phyloP scores from a whole-genome alignment of 2,113 vertebrate species.

The Brachirus orientalis region DNA sequence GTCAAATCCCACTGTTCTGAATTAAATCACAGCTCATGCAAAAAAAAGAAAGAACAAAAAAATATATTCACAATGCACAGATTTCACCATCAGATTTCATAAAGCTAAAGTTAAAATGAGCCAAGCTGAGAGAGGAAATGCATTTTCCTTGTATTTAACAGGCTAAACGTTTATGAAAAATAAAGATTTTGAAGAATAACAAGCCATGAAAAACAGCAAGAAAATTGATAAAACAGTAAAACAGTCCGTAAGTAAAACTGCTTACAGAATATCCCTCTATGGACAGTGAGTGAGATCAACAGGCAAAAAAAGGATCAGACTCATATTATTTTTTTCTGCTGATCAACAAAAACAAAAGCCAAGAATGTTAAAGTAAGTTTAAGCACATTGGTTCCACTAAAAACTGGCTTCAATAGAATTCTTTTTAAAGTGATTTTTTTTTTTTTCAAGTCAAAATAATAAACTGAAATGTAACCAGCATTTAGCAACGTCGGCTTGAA shows the following conservation, averaged over 20 bases:
- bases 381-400: too few species aligned
- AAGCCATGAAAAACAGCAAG: too few species aligned
- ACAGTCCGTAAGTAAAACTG: background rate
- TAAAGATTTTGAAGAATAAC: background rate
- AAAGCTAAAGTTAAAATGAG: slow-evolving; percentile 58
- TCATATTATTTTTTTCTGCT: background rate
- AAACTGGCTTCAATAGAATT: too few species aligned
- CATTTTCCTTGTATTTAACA: slow-evolving; percentile 28
- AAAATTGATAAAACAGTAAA: too few species aligned
- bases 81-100: slow-evolving; percentile 52
- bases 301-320: background rate
- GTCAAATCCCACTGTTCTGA: slow-evolving; percentile 58
- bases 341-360: background rate
- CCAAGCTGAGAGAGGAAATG: slow-evolving; percentile 22
- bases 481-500: too few species aligned
- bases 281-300: background rate
- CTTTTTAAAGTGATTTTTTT: too few species aligned
- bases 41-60: slow-evolving; percentile 26
- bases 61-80: slow-evolving; percentile 33
- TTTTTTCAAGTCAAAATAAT: background rate
- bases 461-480: background rate
- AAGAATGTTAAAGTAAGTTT: background rate
- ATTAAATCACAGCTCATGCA: slow-evolving; percentile 37
- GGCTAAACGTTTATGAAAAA: background rate
- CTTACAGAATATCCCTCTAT: background rate